Evolutionary conservation across 2,113 vertebrate genomes (phyloP).

Genomic region (Gallinago media): DNA sequence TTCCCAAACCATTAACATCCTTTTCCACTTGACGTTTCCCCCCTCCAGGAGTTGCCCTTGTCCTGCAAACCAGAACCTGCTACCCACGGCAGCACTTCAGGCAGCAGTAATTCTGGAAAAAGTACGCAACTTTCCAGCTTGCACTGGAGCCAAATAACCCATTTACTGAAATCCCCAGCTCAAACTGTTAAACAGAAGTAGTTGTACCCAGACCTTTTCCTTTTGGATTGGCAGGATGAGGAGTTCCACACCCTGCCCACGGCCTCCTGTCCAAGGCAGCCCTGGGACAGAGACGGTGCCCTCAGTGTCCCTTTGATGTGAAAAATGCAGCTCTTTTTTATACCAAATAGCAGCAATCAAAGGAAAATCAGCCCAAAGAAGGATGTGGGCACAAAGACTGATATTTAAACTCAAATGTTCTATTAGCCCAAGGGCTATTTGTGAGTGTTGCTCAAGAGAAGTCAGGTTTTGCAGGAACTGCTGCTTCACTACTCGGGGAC

Average conservation of each 20-base stretch:
- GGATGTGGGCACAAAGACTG: not conserved
- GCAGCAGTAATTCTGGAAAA: not conserved
- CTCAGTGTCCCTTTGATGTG: not conserved
- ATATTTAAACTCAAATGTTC: not conserved
- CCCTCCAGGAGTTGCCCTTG: not conserved
- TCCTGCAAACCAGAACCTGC: not conserved
- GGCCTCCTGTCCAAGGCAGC: not conserved
- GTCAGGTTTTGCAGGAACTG: not conserved
- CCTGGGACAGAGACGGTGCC: not conserved
- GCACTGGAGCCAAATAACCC: not conserved
- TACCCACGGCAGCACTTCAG: not conserved
- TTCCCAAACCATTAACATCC: not conserved
- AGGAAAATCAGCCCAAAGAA: not conserved
- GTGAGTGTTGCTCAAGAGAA: not conserved
- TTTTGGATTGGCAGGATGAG: not conserved
- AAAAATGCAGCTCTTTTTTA: not conserved
- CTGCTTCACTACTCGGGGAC: not conserved
- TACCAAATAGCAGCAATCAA: not conserved
- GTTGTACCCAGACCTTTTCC: not conserved
- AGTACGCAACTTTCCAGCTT: not conserved
- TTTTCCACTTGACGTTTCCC: not conserved
- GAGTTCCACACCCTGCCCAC: not conserved
- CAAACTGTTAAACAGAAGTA: not conserved
- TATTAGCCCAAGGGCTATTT: not conserved
- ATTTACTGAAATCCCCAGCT: not conserved